phyloP scores from a whole-genome alignment of 1,140 invertebrate species.

The Drosophila pachea region DNA sequence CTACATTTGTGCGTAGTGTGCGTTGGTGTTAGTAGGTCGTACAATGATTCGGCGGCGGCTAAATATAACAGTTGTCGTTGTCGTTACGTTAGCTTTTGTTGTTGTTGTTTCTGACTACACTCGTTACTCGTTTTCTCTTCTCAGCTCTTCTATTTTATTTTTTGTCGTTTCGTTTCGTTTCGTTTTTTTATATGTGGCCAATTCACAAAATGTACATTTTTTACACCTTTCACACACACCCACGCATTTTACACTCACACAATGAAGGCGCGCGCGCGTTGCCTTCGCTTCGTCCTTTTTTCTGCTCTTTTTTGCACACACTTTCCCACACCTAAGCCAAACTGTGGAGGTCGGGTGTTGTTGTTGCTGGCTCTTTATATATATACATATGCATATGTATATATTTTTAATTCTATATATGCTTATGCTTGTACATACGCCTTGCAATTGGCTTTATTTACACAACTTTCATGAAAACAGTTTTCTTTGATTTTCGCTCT shows the following conservation, averaged over 20 bases:
- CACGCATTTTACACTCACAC: conserved; percentile 60
- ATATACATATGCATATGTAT: conserved; percentile 19
- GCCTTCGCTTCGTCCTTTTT: conserved; percentile 47
- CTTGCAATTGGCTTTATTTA: conserved; percentile 45
- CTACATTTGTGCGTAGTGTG: conserved; percentile 52
- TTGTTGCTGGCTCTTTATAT: conserved; percentile 38
- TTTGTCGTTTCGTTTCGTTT: neutral
- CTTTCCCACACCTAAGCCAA: conserved; percentile 35
- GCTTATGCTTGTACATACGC: conserved; percentile 12
- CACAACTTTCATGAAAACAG: conserved; percentile 22
- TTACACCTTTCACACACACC: conserved; percentile 72
- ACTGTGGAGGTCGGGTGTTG: conserved; percentile 40
- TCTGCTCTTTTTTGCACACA: conserved; percentile 34
- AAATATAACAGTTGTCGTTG: conserved; percentile 68
- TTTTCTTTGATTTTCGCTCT: conserved; percentile 35
- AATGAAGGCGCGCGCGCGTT: conserved; percentile 45
- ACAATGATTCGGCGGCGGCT: conserved; percentile 56
- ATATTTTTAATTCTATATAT: conserved; percentile 8
- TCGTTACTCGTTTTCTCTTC: conserved; percentile 63
- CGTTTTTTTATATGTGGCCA: conserved; percentile 62
- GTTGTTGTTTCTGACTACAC: conserved; percentile 53
- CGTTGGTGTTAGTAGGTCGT: conserved; percentile 53
- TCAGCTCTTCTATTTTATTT: neutral
- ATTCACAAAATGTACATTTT: conserved; percentile 74
- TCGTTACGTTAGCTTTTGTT: conserved; percentile 40